phyloP scores from a whole-genome alignment of 2,888 invertebrate species.

The Drosophila aldrichi region DNA sequence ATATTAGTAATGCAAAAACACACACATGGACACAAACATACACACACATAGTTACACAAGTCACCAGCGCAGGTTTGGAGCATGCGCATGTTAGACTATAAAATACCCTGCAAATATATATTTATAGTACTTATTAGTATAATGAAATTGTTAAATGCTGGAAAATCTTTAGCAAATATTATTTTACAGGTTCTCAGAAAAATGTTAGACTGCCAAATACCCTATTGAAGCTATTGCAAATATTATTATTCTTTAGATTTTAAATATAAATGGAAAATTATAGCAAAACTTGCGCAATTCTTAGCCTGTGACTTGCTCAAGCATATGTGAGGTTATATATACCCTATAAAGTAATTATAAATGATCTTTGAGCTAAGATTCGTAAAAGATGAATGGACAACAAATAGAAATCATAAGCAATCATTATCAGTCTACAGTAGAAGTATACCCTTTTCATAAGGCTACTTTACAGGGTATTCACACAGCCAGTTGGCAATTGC shows the following conservation, averaged over 20 bases:
- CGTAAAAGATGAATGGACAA: too few relatives aligned
- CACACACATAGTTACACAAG: constrained; percentile 14
- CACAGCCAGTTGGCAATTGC: constrained; percentile 19
- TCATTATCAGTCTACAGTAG: too few relatives aligned
- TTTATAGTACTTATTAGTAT: too few relatives aligned
- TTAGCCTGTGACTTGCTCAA: background rate
- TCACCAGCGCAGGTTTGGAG: background rate
- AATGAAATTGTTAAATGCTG: background rate
- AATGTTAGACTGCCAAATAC: background rate
- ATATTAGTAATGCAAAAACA: constrained; percentile 72
- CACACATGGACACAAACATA: constrained; percentile 15
- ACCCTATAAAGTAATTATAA: too few relatives aligned
- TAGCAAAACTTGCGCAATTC: background rate
- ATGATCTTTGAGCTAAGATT: too few relatives aligned
- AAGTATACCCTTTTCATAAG: background rate
- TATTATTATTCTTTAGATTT: too few relatives aligned
- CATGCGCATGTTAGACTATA: background rate
- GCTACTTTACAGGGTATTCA: constrained; percentile 21
- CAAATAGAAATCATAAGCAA: too few relatives aligned
- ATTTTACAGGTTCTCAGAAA: too few relatives aligned
- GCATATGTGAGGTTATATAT: too few relatives aligned
- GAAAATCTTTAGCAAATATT: background rate
- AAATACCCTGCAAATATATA: background rate
- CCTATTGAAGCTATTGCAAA: background rate
- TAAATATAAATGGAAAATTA: background rate